These are phyloP conservation scores for Triplophysa yarkandensis DNA, from an alignment of 2,797 vertebrate species.

Conservation along the genomic window DNA sequence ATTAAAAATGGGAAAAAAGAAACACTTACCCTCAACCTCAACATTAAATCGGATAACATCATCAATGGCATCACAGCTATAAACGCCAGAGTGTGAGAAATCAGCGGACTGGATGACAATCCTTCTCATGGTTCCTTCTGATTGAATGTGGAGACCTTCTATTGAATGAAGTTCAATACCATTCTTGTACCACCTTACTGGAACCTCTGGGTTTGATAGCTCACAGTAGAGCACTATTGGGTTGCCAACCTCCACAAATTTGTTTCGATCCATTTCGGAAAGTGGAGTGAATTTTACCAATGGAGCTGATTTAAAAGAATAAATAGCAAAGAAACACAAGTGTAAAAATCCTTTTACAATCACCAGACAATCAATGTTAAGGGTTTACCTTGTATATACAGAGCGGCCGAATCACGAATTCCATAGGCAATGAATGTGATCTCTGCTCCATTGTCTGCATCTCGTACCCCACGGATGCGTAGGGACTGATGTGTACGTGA, in stretches of 20 bases:
- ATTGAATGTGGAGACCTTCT: conserved; percentile 81
- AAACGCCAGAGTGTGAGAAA: conserved; percentile 80
- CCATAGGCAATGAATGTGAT: conserved; percentile 86
- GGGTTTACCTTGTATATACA: conserved; percentile 87
- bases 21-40: conserved; percentile 80
- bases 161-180: conserved; percentile 73
- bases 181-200: conserved; percentile 83
- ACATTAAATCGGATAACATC: conserved; percentile 83
- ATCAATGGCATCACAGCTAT: conserved; percentile 82
- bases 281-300: conserved; percentile 79
- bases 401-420: conserved; percentile 83
- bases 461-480: conserved; percentile 76
- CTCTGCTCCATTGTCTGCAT: conserved; percentile 82
- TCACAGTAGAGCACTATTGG: conserved; percentile 85
- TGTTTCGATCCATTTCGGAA: conserved; percentile 84
- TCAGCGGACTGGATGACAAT: conserved; percentile 83
- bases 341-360: not conserved
- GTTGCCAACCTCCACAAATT: conserved; percentile 81
- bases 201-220: conserved; percentile 76
- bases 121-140: conserved; percentile 81
- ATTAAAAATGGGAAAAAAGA: conserved; percentile 25
- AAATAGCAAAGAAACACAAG: conserved; percentile 10
- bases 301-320: conserved; percentile 70
- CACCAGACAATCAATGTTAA: not conserved
- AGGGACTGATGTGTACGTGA: conserved; percentile 82